Conservation (phyloP, 2,113 vertebrate species). For the Pelecanus crispus region DNA sequence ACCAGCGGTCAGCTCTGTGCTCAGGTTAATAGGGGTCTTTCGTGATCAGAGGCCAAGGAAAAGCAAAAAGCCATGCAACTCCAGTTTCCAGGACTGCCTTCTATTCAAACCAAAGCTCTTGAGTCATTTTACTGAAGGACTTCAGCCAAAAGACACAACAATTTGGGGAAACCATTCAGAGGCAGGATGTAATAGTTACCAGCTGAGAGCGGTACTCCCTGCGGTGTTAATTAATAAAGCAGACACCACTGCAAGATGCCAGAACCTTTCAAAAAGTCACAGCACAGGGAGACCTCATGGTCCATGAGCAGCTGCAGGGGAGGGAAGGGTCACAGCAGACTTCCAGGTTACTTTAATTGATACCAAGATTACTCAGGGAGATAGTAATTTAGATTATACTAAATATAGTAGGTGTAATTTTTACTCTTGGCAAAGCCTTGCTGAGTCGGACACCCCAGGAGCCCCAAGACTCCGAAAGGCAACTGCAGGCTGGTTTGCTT, state of each 20-base stretch:
- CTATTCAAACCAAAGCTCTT: background rate
- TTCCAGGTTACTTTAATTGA: background rate
- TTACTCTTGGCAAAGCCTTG: background rate
- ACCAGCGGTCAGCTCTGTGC: background rate
- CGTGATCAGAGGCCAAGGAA: accelerated
- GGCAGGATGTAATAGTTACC: background rate
- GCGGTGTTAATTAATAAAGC: background rate
- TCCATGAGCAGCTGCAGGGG: background rate
- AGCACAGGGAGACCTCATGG: background rate
- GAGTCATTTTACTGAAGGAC: background rate
- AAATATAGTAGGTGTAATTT: accelerated
- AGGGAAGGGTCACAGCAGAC: no score
- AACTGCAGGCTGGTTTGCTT: background rate
- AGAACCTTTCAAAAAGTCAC: background rate
- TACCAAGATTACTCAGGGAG: background rate
- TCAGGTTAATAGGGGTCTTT: accelerated
- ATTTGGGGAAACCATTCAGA: background rate
- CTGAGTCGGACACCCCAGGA: background rate
- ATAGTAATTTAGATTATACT: background rate
- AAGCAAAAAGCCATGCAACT: accelerated
- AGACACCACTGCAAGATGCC: background rate
- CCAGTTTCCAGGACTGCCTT: background rate
- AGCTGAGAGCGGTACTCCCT: background rate
- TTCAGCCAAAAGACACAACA: background rate
- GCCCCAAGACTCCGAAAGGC: background rate